phyloP scores from a whole-genome alignment of 2,797 vertebrate species.

The Helostoma temminkii region DNA sequence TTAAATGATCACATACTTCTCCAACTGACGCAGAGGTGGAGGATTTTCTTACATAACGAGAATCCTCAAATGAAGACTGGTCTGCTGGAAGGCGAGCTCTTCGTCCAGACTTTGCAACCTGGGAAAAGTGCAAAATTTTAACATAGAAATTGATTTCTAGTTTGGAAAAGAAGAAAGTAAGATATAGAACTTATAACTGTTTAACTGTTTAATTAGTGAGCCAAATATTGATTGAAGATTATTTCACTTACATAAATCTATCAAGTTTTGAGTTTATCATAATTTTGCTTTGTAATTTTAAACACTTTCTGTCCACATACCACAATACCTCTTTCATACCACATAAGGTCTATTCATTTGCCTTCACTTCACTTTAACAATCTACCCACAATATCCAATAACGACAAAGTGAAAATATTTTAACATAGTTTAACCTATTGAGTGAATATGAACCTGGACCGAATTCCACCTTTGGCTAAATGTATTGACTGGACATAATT shows the following conservation, averaged over 20 bases:
- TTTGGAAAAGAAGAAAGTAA: slow-evolving; percentile 15
- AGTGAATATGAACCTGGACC: too few species aligned
- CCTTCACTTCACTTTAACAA: too few species aligned
- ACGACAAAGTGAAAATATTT: too few species aligned
- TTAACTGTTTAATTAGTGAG: slow-evolving; percentile 21
- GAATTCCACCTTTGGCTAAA: too few species aligned
- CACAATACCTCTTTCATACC: too few species aligned
- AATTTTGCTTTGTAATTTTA: background rate
- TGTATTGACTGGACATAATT: too few species aligned
- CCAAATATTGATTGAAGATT: slow-evolving; percentile 28
- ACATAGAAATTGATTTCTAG: slow-evolving; percentile 27
- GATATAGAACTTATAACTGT: slow-evolving; percentile 18
- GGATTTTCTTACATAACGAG: slow-evolving; percentile 80
- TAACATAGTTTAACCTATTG: too few species aligned
- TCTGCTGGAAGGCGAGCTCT: slow-evolving; percentile 86
- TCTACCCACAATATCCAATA: too few species aligned
- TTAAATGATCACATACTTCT: slow-evolving; percentile 82
- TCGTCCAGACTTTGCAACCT: slow-evolving; percentile 89
- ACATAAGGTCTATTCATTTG: too few species aligned
- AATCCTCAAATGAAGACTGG: slow-evolving; percentile 80
- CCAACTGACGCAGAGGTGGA: slow-evolving; percentile 78
- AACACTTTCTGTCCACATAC: background rate
- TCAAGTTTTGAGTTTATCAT: background rate
- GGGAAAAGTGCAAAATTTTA: slow-evolving; percentile 23
- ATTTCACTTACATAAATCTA: slow-evolving; percentile 1